Base-by-base conservation (phyloP, 1,140 invertebrate species). In the Gonioctena quinquepunctata region DNA sequence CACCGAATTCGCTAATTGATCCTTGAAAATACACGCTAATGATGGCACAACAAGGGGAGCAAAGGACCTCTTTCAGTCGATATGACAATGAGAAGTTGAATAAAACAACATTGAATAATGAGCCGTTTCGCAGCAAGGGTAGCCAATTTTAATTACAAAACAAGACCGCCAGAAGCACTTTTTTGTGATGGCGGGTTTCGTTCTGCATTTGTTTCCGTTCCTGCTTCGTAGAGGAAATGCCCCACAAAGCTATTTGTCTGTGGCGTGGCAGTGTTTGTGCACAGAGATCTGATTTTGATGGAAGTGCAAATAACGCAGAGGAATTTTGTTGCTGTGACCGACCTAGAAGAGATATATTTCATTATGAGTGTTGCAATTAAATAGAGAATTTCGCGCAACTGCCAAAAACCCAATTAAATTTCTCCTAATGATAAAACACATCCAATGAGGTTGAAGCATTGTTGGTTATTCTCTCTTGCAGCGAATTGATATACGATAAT, bases 91-190 rank as follows among this genome's bases (percentile, higher is more conserved):
- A 62, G 60, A 48, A 33, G 26, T 42, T 48, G 60, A 62, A 62
- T 62, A 62, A 62, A 62, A 62, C 60, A 62, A 62, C 60, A 62
- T 62, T 19, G 60, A 33, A 62, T 62, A 62, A 62, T 62, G 60
- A 62, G 26, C 27, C 28, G 60, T 62, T 62, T 62, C 13, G 60
- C 60, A 62, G 60, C 33, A 42, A 62, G 60, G 60, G 60, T 62
- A 62, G 60, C 60, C 19, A 62, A 62, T 62, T 62, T 62, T 62
- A 62, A 62, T 62, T 62, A 62, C 60, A 48, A 48, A 62, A 62
- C 60, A 62, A 48, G 60, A 48, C 33, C 26, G 60, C 60, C 60
- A 11, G 60, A 62, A 27, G 60, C 33, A 23, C 42, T n/a, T 62
- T 62, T 62, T 62, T 62, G 60, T 11, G 6, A 42, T 62, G 33